Evolutionary conservation across 2,797 vertebrate species (phyloP), one percentile per base, ranked within the genome.

Genomic region (Halcyon badia): DNA sequence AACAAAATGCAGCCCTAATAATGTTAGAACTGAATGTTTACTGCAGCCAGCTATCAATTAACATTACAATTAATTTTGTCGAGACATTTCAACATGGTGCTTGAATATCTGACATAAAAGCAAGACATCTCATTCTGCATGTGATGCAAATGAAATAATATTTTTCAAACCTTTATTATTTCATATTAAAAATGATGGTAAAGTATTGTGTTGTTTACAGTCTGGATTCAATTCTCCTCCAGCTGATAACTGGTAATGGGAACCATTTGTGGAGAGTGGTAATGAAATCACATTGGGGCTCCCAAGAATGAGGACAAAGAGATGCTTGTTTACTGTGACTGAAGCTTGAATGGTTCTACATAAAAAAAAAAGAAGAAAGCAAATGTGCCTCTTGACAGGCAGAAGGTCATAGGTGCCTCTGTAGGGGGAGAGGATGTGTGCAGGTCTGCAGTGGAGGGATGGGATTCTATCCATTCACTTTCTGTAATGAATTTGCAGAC

Each of bases 221-320:
- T 66, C 62, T 73, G 20, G 14, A 80, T 82, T 66, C 24, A 82
- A 51, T 77, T 82, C 81, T 94, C 17, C 2, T 90, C 6, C 44
- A 77, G 21, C 22, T 70, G 26, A 69, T 58, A 61, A 39, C 14
- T 26, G 14, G 21, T 60, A 44, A 75, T 30, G 10, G 51, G 19
- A 35, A 52, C 2, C 6, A 58, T 73, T 92, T 62, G 16, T 42
- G 3, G 31, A 33, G 35, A 72, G 3, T 18, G 10, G 31, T 44
- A 76, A 70, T 73, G 39, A 82, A 93, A 82, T 62, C 49, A 69
- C 15, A 21, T 30, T 76, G 3, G 6, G 7, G 3, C 3, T 82
- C 35, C 39, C 19, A 80, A 56, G 56, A 85, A 91, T 30, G 14
- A 91, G 15, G 56, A n/a, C n/a, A 81, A 83, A 83, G 33, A 81